Base-by-base conservation (phyloP, 53 echinoderm and acorn worm genomes). In the Actinopyga echinites region DNA sequence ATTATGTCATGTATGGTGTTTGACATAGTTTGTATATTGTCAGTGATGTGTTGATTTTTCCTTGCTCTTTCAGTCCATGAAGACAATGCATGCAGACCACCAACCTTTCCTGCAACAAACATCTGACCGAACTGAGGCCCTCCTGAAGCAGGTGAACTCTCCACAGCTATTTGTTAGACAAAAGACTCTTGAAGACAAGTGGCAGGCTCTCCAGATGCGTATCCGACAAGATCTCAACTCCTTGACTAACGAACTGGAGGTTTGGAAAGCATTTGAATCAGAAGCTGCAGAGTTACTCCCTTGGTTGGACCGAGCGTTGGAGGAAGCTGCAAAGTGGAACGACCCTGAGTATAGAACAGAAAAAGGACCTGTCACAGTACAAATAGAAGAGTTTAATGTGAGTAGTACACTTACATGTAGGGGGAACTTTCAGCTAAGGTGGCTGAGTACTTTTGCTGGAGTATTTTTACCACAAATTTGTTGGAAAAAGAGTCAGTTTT, bases 351-450 rank as follows among this genome's bases (percentile, higher is more conserved):
- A 82, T 13, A 61, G 75, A 20, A 68, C 82, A n/a, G 65, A 93
- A 66, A 80, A 58, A 83, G 91, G 86, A 49, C 87, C 94, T 8
- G 83, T 95, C 57, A 87, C 91, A 31, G 83, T 85, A 19, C 87
- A 87, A 29, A 66, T 95, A 55, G 94, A 99, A n/a, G 86, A 92
- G 60, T 99, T 95, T 64, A 91, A 88, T 87, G 99, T 96, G 84
- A 92, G 93, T 59, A 65, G 20, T 20, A 13, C 30, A 30, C 33
- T 4, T 19, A 17, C 19, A 37, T 34, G 21, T 17, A 40, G 6
- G 6, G 35, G 40, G 34, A 74, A 26, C n/a, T n/a, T n/a, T n/a
- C n/a, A n/a, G n/a, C n/a, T n/a, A n/a, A n/a, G n/a, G n/a, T n/a
- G n/a, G n/a, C n/a, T n/a, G n/a, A n/a, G n/a, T n/a, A n/a, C n/a